Evolutionary conservation across 2,113 vertebrate genomes (phyloP), one percentile per base, ranked within the genome.

Genomic region (Carassius auratus): DNA sequence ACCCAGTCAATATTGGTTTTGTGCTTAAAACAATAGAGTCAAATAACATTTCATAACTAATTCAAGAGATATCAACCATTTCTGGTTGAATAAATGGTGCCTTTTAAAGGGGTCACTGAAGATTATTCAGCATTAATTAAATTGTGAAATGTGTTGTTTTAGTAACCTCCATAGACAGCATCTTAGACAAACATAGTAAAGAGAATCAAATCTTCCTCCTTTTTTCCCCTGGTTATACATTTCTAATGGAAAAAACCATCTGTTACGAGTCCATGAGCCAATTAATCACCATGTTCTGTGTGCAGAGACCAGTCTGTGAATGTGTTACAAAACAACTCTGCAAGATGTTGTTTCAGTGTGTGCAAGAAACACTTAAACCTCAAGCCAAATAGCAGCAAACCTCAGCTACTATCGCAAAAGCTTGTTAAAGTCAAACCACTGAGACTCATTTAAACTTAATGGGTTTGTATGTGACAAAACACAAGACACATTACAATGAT

Each of bases 311-410:
- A 26, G 50, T 23, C 55, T 61, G 21, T 42, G n/a, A 17, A 26
- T 59, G 36, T 75, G 78, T 80, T 64, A 80, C 42, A 30, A 75
- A 84, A 45, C 71, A 75, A 45, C 52, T 48, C 21, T 14, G 55
- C 82, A 62, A 82, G 64, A 81, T 66, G 81, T 57, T 83, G 52
- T 73, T 83, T 36, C 55, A 75, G 36, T 61, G 21, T 75, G 82
- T 61, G 55, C 48, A 75, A 26, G n/a, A 59, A 74, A 59, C 71
- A 61, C 9, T 75, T 36, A 75, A 42, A 76, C 36, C 36, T 83
- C 21, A 36, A 26, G 33, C 52, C 52, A 83, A 38, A 74, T 45
- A n/a, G 8, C 50, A 59, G 30, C 38, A 23, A 30, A 75, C 13
- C 38, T 79, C n/a, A n/a, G n/a, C n/a, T 30, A 55, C 33, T 57